Evolutionary conservation across 2,888 invertebrate genomes (phyloP).

Genomic region (Hartigia nigra): DNA sequence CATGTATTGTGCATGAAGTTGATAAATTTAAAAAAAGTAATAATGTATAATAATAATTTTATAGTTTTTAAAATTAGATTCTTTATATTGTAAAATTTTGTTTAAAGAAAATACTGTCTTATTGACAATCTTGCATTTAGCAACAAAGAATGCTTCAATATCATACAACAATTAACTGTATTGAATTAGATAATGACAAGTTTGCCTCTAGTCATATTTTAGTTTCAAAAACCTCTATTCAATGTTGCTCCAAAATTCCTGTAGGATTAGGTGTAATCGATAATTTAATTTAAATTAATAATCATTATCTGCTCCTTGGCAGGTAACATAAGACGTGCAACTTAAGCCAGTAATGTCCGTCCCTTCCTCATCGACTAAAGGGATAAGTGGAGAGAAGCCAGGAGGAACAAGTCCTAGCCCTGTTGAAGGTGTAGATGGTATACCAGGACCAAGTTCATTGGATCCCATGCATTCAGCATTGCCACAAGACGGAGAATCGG

Average conservation of each 20-base stretch:
- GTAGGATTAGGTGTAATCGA: too few relatives aligned
- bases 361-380: constrained; percentile 59
- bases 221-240: not conserved
- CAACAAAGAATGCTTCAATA: not conserved
- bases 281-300: not conserved
- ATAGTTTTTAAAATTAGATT: not conserved
- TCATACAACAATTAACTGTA: not conserved
- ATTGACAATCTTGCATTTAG: not conserved
- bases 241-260: not conserved
- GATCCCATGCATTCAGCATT: constrained; percentile 46
- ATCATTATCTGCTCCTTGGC: not conserved
- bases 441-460: constrained; percentile 58
- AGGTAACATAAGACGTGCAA: constrained; percentile 6
- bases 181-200: not conserved
- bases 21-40: not conserved
- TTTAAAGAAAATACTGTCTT: not conserved
- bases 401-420: constrained; percentile 63
- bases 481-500: constrained; percentile 50
- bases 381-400: constrained; percentile 55
- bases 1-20: not conserved
- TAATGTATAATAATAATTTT: too few relatives aligned
- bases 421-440: constrained; percentile 50
- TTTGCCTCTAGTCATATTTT: not conserved
- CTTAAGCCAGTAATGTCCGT: constrained; percentile 59
- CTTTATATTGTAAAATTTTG: not conserved